phyloP scores from a whole-genome alignment of 2,888 invertebrate genomes.

The Leptarthrus brevirostris region DNA sequence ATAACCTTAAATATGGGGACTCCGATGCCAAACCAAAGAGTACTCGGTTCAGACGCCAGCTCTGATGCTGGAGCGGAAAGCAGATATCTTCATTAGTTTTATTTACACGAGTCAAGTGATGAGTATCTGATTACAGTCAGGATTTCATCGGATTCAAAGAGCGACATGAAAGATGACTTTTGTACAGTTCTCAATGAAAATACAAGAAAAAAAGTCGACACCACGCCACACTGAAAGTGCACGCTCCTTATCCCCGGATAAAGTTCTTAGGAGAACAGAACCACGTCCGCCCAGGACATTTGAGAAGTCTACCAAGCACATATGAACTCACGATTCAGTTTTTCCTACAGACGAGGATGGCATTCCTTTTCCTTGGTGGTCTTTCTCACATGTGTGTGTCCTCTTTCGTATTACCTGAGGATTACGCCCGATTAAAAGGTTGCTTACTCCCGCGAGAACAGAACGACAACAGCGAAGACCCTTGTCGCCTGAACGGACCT shows the following conservation, averaged over 20 bases:
- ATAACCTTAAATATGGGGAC: neutral
- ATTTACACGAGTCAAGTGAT: constrained; percentile 53
- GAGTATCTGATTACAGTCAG: constrained; percentile 53
- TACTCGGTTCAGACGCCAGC: neutral
- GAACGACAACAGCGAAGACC: neutral
- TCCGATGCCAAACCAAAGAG: neutral
- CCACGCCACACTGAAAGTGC: neutral
- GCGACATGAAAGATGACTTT: constrained; percentile 40
- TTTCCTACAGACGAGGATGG: too few relatives aligned
- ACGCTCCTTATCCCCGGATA: constrained; percentile 7
- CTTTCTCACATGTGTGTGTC: neutral
- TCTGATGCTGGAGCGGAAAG: constrained; percentile 8
- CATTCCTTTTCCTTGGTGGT: constrained; percentile 6
- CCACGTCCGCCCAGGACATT: neutral
- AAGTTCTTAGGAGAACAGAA: constrained; percentile 2
- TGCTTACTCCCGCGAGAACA: neutral
- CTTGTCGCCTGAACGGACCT: neutral
- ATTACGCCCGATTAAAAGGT: constrained; percentile 27
- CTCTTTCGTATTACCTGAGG: neutral
- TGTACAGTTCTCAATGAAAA: constrained; percentile 12
- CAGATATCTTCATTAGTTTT: constrained; percentile 51
- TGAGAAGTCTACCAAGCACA: neutral
- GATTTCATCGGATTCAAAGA: constrained; percentile 45
- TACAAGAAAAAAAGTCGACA: neutral
- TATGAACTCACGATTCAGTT: neutral